These are phyloP conservation scores for Aegotheles bennettii DNA, from an alignment of 2,113 vertebrate genomes.

Conservation along the genomic window DNA sequence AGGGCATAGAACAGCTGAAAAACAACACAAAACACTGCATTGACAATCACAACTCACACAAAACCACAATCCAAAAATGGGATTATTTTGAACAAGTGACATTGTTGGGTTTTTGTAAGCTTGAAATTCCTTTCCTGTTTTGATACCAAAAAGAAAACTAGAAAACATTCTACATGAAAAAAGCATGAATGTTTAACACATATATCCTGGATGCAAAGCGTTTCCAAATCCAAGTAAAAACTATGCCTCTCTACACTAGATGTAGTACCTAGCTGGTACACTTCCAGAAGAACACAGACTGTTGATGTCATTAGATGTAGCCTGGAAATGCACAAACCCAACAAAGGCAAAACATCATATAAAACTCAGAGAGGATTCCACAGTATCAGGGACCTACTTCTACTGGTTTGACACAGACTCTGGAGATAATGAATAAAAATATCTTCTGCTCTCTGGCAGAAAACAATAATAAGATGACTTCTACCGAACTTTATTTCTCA, in stretches of 20 bases:
- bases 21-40: background rate
- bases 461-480: background rate
- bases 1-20: slow-evolving; percentile 67
- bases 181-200: background rate
- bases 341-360: background rate
- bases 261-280: background rate
- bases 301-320: background rate
- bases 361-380: background rate
- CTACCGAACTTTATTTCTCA: background rate
- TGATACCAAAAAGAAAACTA: background rate
- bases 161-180: background rate
- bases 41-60: background rate
- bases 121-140: background rate
- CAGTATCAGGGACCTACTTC: background rate
- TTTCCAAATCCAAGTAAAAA: background rate
- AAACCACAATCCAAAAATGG: background rate
- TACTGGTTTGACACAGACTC: background rate
- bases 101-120: accelerated
- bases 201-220: background rate
- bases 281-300: background rate
- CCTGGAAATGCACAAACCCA: background rate
- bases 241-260: background rate
- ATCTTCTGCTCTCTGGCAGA: background rate
- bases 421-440: background rate
- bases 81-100: background rate